Percentiles rank a stretch among this genome's conserved stretches.
phyloP scores from a whole-genome alignment of 2,888 invertebrate species.

The Zhuqinia jingwanae region DNA sequence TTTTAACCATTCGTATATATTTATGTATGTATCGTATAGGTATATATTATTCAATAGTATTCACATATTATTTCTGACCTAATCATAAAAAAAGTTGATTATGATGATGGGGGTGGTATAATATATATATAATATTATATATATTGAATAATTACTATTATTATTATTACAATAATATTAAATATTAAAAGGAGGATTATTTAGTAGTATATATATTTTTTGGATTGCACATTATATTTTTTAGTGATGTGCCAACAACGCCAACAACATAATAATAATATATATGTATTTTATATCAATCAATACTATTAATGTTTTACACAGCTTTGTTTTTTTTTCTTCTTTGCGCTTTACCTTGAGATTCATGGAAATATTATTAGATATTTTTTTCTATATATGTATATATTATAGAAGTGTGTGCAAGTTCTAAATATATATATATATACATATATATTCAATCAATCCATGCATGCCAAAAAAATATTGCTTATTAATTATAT shows the following conservation, averaged over 20 bases:
- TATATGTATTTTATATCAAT: too few relatives aligned
- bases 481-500: not conserved
- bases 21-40: not conserved
- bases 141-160: conserved; percentile 8
- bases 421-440: too few relatives aligned
- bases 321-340: too few relatives aligned
- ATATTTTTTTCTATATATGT: too few relatives aligned
- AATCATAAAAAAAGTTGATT: conserved; percentile 57
- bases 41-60: too few relatives aligned
- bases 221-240: conserved; percentile 26
- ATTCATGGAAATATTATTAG: conserved; percentile 42
- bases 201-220: too few relatives aligned
- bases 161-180: conserved; percentile 4
- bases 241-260: conserved; percentile 44
- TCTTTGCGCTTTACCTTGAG: conserved; percentile 46
- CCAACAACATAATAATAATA: conserved; percentile 24
- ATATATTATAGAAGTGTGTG: too few relatives aligned
- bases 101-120: conserved; percentile 35
- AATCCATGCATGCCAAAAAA: conserved; percentile 9
- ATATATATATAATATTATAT: too few relatives aligned
- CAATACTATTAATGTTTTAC: conserved; percentile 28
- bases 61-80: conserved; percentile 57
- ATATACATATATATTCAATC: conserved; percentile 11
- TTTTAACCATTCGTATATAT: too few relatives aligned
- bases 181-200: conserved; percentile 21